These are phyloP conservation scores for Poicephalus gulielmi DNA, from an alignment of 2,113 vertebrate species.

Conservation along the genomic window DNA sequence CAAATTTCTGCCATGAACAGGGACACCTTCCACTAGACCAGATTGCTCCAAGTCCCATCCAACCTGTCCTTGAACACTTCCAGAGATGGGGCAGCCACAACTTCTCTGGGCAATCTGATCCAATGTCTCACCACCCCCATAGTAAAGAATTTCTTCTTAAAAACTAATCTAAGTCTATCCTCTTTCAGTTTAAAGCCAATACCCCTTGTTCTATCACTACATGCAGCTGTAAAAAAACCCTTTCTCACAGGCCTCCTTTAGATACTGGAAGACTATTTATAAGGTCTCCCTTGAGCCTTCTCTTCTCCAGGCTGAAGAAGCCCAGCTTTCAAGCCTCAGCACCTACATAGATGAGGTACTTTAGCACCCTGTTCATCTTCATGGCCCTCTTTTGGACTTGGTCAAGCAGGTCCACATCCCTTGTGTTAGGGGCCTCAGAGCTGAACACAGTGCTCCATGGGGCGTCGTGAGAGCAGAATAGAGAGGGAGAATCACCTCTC, in stretches of 20 bases:
- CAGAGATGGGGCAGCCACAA: not conserved
- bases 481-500: not conserved
- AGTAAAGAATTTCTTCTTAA: not conserved
- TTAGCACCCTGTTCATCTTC: not conserved
- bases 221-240: not conserved
- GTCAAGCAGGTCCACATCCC: not conserved
- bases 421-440: not conserved
- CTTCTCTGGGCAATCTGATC: not conserved
- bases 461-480: not conserved
- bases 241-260: not conserved
- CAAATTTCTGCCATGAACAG: not conserved
- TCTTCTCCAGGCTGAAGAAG: not conserved
- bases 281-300: not conserved
- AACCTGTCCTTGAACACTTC: not conserved
- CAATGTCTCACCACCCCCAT: not conserved
- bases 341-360: not conserved
- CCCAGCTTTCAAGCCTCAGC: not conserved
- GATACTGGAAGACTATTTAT: not conserved
- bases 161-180: not conserved
- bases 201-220: not conserved
- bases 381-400: not conserved
- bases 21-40: not conserved
- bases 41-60: not conserved
- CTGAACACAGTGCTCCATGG: not conserved
- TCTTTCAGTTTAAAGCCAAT: not conserved